phyloP scores from a whole-genome alignment of 2,113 vertebrate species.

The Phrynosoma platyrhinos region DNA sequence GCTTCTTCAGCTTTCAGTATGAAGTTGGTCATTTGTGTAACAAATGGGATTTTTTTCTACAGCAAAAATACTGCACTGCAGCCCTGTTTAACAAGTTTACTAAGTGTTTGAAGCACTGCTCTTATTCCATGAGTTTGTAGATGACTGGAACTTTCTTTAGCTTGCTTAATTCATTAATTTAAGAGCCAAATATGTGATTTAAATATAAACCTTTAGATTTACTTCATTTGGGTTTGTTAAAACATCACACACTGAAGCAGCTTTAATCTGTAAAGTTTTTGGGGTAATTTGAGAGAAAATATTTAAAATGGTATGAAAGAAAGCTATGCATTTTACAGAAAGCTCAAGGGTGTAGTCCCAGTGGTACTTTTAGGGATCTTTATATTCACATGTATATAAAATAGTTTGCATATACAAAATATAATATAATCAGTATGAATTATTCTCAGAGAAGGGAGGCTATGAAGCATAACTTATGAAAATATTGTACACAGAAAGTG shows the following conservation, averaged over 20 bases:
- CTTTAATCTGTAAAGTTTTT: slow-evolving; percentile 71
- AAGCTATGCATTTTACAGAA: slow-evolving; percentile 71
- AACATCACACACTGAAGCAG: slow-evolving; percentile 67
- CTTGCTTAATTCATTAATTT: slow-evolving; percentile 47
- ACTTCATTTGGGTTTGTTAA: slow-evolving; percentile 67
- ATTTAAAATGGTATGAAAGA: slow-evolving; percentile 40
- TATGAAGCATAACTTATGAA: slow-evolving; percentile 65
- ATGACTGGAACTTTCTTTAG: slow-evolving; percentile 70
- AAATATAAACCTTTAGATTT: slow-evolving; percentile 60
- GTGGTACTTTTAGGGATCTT: slow-evolving; percentile 70
- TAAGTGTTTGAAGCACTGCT: slow-evolving; percentile 48
- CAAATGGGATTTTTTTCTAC: slow-evolving; percentile 53
- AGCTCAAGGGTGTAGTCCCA: slow-evolving; percentile 64
- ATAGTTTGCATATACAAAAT: slow-evolving; percentile 69
- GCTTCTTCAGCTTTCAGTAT: neutral
- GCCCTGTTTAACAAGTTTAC: slow-evolving; percentile 60
- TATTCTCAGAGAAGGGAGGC: slow-evolving; percentile 63
- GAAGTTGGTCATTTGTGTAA: slow-evolving; percentile 48
- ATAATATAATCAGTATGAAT: slow-evolving; percentile 70
- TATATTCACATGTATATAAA: slow-evolving; percentile 73
- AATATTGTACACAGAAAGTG: slow-evolving; percentile 61
- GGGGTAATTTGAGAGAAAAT: slow-evolving; percentile 68
- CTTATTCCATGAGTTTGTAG: slow-evolving; percentile 61
- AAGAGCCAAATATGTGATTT: slow-evolving; percentile 59
- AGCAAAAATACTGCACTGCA: slow-evolving; percentile 48